Conservation (phyloP, 2,797 vertebrate genomes). For the Smutsia gigantea region DNA sequence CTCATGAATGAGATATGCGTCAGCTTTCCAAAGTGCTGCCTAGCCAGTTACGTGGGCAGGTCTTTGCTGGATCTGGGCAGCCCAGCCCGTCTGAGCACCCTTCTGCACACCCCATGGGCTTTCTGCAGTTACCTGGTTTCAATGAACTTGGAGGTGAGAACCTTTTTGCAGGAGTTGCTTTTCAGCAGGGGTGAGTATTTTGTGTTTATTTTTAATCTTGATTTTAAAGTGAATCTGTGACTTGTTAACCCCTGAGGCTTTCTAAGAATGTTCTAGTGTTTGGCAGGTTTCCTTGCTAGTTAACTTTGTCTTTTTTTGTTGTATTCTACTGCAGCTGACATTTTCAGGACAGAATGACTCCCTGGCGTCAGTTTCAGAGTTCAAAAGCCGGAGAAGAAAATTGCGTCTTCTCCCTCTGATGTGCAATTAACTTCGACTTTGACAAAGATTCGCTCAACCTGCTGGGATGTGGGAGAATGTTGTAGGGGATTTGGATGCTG, state of each 20-base stretch:
- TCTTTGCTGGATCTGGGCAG: neutral
- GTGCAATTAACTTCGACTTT: slow-evolving; percentile 69
- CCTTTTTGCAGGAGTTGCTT: neutral
- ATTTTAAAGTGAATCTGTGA: neutral
- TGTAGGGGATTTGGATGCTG: slow-evolving; percentile 19
- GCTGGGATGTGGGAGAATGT: neutral
- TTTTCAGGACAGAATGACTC: slow-evolving; percentile 70
- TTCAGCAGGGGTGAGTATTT: neutral
- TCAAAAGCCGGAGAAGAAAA: slow-evolving; percentile 67
- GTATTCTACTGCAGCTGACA: slow-evolving; percentile 39
- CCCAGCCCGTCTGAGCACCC: neutral
- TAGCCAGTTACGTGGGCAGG: neutral
- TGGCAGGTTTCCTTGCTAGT: slow-evolving; percentile 47
- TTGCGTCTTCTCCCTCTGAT: slow-evolving; percentile 50
- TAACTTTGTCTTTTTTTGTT: slow-evolving; percentile 52
- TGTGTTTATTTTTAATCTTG: neutral
- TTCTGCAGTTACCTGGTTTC: neutral
- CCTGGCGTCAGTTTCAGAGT: slow-evolving; percentile 55
- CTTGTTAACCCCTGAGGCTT: slow-evolving; percentile 61
- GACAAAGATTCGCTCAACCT: slow-evolving; percentile 4
- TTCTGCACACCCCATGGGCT: accelerated
- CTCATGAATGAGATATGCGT: neutral
- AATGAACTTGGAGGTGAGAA: neutral
- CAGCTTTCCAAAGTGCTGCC: neutral
- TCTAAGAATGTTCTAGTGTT: slow-evolving; percentile 61